Conservation (phyloP, 2,888 invertebrate species). For the Charanyca ferruginea region DNA sequence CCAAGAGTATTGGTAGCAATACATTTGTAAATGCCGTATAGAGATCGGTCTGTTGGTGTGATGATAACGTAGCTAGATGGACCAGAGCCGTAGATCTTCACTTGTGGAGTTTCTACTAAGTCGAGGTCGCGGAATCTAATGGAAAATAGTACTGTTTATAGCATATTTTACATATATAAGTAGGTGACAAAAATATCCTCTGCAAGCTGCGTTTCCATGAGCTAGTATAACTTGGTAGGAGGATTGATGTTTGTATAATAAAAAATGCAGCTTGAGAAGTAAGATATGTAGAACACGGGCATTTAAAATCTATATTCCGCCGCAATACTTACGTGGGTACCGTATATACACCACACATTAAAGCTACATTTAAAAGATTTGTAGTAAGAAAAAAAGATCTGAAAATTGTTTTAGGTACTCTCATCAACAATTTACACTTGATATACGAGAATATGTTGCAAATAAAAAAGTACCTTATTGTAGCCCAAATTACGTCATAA, state of each 20-base stretch:
- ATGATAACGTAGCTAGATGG: constrained; percentile 94
- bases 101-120: constrained; percentile 90
- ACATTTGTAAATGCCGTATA: constrained; percentile 95
- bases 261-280: background rate
- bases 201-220: too few relatives aligned
- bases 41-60: constrained; percentile 92
- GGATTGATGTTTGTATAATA: background rate
- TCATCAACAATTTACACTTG: background rate
- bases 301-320: background rate
- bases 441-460: background rate
- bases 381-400: background rate
- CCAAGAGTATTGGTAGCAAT: constrained; percentile 95
- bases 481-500: constrained; percentile 5
- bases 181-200: too few relatives aligned
- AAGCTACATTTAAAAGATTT: background rate
- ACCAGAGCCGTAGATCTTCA: constrained; percentile 92
- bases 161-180: background rate
- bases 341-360: background rate
- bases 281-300: too few relatives aligned
- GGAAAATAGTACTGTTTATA: constrained; percentile 17
- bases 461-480: constrained; percentile 13
- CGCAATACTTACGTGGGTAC: too few relatives aligned
- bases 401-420: background rate
- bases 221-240: too few relatives aligned
- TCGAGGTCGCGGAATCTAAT: constrained; percentile 88